phyloP scores from a whole-genome alignment of 2,888 invertebrate genomes.

The Trisateles emortualis region DNA sequence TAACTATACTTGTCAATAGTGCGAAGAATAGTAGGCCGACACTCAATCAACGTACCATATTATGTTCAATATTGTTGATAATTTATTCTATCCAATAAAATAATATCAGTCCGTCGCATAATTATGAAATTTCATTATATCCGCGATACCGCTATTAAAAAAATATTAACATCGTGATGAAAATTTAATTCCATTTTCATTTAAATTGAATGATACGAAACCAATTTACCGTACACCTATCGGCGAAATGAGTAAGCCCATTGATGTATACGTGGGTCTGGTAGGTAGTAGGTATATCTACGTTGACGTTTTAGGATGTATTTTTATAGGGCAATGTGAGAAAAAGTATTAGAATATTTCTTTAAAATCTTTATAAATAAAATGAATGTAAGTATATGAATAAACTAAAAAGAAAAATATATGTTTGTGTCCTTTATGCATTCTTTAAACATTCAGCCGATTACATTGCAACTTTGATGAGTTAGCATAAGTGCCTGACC shows the following conservation, averaged over 20 bases:
- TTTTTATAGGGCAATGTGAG: background rate
- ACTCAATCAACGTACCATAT: too few relatives aligned
- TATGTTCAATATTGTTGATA: too few relatives aligned
- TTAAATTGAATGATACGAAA: conserved; percentile 40
- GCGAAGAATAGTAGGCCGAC: too few relatives aligned
- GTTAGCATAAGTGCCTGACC: too few relatives aligned
- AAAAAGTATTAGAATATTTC: too few relatives aligned
- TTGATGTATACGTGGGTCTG: conserved; percentile 19
- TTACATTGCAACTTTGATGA: too few relatives aligned
- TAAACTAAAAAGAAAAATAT: too few relatives aligned
- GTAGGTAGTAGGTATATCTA: background rate
- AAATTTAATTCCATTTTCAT: conserved; percentile 43
- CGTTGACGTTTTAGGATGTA: background rate
- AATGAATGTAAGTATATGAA: too few relatives aligned
- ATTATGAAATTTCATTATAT: background rate
- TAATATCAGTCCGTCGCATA: background rate
- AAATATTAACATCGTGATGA: conserved; percentile 13
- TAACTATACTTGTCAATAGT: too few relatives aligned
- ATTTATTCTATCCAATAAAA: background rate
- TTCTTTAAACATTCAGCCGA: too few relatives aligned
- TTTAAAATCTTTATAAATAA: too few relatives aligned
- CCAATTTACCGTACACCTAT: conserved; percentile 47
- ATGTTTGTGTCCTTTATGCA: too few relatives aligned
- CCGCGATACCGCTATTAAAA: background rate
- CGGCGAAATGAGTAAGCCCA: conserved; percentile 35